Evolutionary conservation across 2,888 invertebrate genomes (phyloP).

Genomic region (Hecatera dysodea): DNA sequence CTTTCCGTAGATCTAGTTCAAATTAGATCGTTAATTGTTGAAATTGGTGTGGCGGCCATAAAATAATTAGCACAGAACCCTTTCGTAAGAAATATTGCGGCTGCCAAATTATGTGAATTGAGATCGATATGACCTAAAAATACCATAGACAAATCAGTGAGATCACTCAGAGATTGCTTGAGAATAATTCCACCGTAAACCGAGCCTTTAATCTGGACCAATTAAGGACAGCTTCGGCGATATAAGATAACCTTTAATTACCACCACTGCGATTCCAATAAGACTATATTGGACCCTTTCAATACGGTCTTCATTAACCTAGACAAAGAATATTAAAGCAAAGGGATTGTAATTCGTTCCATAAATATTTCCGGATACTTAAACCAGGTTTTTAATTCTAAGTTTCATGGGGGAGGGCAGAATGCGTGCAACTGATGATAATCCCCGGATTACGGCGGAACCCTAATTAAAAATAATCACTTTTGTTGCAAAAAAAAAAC

Average conservation of each 20-base stretch:
- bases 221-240: constrained; percentile 16
- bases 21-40: constrained; percentile 48
- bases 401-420: constrained; percentile 44
- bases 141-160: constrained; percentile 28
- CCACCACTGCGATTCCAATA: constrained; percentile 16
- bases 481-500: constrained; percentile 46
- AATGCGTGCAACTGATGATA: constrained; percentile 55
- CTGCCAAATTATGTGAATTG: constrained; percentile 50
- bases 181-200: constrained; percentile 17
- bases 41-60: constrained; percentile 46
- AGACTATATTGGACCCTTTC: constrained; percentile 2
- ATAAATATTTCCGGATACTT: constrained; percentile 50
- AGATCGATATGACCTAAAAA: constrained; percentile 47
- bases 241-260: constrained; percentile 27
- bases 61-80: constrained; percentile 55
- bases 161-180: constrained; percentile 10
- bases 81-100: constrained; percentile 40
- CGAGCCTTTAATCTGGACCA: constrained; percentile 24
- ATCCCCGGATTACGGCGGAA: constrained; percentile 58
- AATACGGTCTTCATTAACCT: constrained; percentile 23
- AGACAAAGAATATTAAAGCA: constrained; percentile 27
- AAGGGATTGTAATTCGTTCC: constrained; percentile 41
- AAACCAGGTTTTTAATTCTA: constrained; percentile 50
- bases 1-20: constrained; percentile 45
- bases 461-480: constrained; percentile 65